Evolutionary conservation across 2,888 invertebrate genomes (phyloP).

Genomic region (Tetragonisca angustula): DNA sequence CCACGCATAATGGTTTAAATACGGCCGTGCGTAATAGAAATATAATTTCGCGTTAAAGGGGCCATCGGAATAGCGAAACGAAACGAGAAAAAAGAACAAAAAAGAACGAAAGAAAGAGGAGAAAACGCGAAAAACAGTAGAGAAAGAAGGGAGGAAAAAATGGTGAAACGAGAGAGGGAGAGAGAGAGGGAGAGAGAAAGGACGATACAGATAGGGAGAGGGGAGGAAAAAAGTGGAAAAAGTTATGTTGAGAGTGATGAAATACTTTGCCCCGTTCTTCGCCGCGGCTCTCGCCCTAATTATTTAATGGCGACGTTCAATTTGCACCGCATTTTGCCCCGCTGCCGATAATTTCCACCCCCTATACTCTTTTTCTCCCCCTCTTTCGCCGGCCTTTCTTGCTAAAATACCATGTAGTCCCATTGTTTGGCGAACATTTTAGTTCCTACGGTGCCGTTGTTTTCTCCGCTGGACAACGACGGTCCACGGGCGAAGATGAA

Average conservation of each 20-base stretch:
- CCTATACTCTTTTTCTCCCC: not conserved
- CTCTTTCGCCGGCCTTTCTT: slow-evolving; percentile 23
- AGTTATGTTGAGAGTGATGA: slow-evolving; percentile 59
- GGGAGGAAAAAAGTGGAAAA: slow-evolving; percentile 9
- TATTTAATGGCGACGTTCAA: slow-evolving; percentile 74
- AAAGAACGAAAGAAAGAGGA: too few species aligned
- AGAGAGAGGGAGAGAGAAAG: slow-evolving; percentile 15
- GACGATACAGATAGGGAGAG: slow-evolving; percentile 1
- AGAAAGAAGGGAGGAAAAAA: not conserved
- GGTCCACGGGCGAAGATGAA: slow-evolving; percentile 26
- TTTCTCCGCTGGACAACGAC: slow-evolving; percentile 7
- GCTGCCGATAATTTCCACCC: slow-evolving; percentile 38
- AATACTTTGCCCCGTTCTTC: slow-evolving; percentile 59
- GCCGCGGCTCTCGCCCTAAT: slow-evolving; percentile 61
- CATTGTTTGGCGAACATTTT: slow-evolving; percentile 41
- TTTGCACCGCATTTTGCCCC: slow-evolving; percentile 61
- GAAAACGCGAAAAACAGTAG: not conserved
- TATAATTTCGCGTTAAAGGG: slow-evolving; percentile 71
- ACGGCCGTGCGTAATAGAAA: slow-evolving; percentile 73
- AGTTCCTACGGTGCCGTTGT: not conserved
- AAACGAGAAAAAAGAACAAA: slow-evolving; percentile 7
- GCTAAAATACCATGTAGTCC: slow-evolving; percentile 12
- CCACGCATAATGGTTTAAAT: slow-evolving; percentile 73
- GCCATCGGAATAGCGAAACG: slow-evolving; percentile 39
- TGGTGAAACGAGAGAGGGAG: not conserved